Evolutionary conservation across 2,888 invertebrate species (phyloP).

Genomic region (Caenorhabditis drosophilae): DNA sequence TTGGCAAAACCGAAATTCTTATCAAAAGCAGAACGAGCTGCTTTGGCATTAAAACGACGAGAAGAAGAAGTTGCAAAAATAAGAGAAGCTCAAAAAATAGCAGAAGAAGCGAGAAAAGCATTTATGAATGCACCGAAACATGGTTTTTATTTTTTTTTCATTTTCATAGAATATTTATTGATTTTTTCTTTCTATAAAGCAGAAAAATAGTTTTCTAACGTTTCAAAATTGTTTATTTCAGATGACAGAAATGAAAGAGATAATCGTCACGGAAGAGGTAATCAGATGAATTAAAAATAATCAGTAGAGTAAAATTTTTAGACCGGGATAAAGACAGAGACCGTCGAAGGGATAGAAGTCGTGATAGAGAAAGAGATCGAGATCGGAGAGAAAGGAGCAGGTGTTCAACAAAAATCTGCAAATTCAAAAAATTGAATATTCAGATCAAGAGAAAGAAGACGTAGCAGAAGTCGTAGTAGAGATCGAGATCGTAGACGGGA

Average conservation of each 20-base stretch:
- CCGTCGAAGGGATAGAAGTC: background rate
- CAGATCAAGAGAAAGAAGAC: conserved; percentile 16
- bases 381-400: conserved; percentile 36
- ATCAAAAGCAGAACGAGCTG: conserved; percentile 91
- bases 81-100: conserved; percentile 78
- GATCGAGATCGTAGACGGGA: conserved; percentile 32
- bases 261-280: too few relatives aligned
- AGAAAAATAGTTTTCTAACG: too few relatives aligned
- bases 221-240: too few relatives aligned
- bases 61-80: conserved; percentile 84
- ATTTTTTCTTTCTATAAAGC: too few relatives aligned
- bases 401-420: background rate
- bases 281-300: too few relatives aligned
- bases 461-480: conserved; percentile 35
- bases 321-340: background rate
- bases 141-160: conserved; percentile 12
- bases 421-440: conserved; percentile 4
- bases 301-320: too few relatives aligned
- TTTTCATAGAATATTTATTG: too few relatives aligned
- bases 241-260: too few relatives aligned
- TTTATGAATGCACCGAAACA: conserved; percentile 71
- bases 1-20: conserved; percentile 94
- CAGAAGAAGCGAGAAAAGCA: conserved; percentile 74
- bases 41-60: conserved; percentile 84
- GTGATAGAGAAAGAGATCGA: conserved; percentile 36